These are phyloP conservation scores for Caenorhabditis afra DNA, from an alignment of 2,888 invertebrate genomes.

Conservation along the genomic window DNA sequence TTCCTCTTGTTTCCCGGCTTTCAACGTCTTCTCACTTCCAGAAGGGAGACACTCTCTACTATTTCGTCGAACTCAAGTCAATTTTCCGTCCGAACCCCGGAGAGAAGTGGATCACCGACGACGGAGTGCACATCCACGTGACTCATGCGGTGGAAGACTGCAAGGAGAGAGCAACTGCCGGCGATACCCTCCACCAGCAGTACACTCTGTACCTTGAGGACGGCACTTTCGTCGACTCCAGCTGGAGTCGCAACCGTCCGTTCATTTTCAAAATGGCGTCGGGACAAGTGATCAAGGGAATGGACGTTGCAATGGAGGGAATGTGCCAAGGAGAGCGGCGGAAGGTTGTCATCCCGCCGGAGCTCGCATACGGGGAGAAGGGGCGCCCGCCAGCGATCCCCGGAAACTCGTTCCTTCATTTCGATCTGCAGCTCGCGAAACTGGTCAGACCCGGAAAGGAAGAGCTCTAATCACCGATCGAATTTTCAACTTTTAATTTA, in stretches of 20 bases:
- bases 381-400: conserved; percentile 77
- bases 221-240: conserved; percentile 78
- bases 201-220: conserved; percentile 78
- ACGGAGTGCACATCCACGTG: conserved; percentile 76
- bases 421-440: conserved; percentile 77
- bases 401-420: conserved; percentile 76
- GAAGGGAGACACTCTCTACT: conserved; percentile 76
- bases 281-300: conserved; percentile 74
- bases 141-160: conserved; percentile 76
- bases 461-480: conserved; percentile 61
- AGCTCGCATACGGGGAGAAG: conserved; percentile 77
- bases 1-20: too few species aligned
- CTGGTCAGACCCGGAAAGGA: conserved; percentile 70
- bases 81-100: conserved; percentile 80
- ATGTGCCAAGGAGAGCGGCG: conserved; percentile 80
- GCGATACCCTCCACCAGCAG: conserved; percentile 79
- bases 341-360: conserved; percentile 77
- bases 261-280: conserved; percentile 77
- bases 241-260: conserved; percentile 75
- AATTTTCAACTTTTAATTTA: background rate
- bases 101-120: conserved; percentile 78
- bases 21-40: conserved; percentile 15
- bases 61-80: conserved; percentile 79
- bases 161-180: conserved; percentile 70
- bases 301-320: conserved; percentile 79